Evolutionary conservation across 2,797 vertebrate genomes (phyloP), one percentile per base, ranked within the genome.

Genomic region (Tokudaia tokunoshimensis): DNA sequence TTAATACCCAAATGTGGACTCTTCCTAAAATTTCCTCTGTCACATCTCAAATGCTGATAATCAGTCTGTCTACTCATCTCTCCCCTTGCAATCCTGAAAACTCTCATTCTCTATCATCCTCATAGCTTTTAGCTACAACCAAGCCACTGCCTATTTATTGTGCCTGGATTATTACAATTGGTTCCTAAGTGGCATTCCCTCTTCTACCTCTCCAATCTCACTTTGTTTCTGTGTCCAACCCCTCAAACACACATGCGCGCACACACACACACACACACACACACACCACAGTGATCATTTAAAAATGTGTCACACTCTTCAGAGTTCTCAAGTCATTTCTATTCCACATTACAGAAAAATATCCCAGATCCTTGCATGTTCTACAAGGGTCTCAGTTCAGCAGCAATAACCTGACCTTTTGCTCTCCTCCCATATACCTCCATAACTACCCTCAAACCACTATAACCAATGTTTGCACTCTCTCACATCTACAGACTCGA

Each of bases 311-410:
- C 26, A 19, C 6, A 82, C 31, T 65, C 61, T 91, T 91, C 86
- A 78, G 44, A 95, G 80, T 79, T 79, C n/a, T 87, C 29, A 29
- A 78, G 34, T 13, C 11, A 91, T 81, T 86, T 96, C 44, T 29
- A 55, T 24, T 4, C 17, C 17, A 50, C 3, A 80, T n/a, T 31
- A 50, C 82, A 55, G n/a, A 55, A 63, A 83, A 96, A 86, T 76
- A 50, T 1, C 7, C 74, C n/a, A 65, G 95, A 57, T 79, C 37
- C 41, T 85, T 31, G 13, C 15, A 24, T 14, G 5, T 44, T 63
- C 85, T 37, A 7, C 15, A 7, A 74, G 50, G 5, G 31, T 6
- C 41, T 24, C 57, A 52, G 70, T 3, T 31, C 2, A 14, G 9
- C 24, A 22, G 6, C 52, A 74, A 10, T 41, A 67, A 4, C 50